Conservation (phyloP, 1,140 invertebrate genomes). For the Lanistes nyassanus region DNA sequence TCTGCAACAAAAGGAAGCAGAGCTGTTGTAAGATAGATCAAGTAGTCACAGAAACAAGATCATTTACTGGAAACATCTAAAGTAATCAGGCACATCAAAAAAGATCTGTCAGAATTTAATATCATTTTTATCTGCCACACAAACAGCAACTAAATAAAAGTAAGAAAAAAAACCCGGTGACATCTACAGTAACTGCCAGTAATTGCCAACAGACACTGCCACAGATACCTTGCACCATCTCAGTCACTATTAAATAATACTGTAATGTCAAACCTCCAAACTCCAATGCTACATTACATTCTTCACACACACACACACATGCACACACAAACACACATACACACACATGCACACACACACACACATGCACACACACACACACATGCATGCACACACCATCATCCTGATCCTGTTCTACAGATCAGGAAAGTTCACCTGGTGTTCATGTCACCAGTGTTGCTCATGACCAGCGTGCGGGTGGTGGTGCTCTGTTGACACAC, state of each 20-base stretch:
- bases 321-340: too few relatives aligned
- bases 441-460: constrained; percentile 66
- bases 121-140: too few relatives aligned
- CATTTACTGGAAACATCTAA: neutral
- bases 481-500: constrained; percentile 62
- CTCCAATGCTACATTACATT: too few relatives aligned
- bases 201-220: too few relatives aligned
- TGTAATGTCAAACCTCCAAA: too few relatives aligned
- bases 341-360: constrained; percentile 13
- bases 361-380: neutral
- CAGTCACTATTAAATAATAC: too few relatives aligned
- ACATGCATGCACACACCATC: neutral
- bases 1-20: constrained; percentile 43
- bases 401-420: neutral
- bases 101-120: neutral
- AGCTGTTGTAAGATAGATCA: neutral
- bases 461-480: constrained; percentile 63
- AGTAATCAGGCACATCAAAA: too few relatives aligned
- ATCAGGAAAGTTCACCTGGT: constrained; percentile 48
- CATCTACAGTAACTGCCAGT: too few relatives aligned
- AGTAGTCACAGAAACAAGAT: neutral
- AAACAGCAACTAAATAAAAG: too few relatives aligned
- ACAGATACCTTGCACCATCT: too few relatives aligned
- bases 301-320: too few relatives aligned
- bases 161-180: too few relatives aligned